These are phyloP conservation scores for Otolemur garnettii DNA, from an alignment of 2,113 vertebrate species.

Conservation along the genomic window DNA sequence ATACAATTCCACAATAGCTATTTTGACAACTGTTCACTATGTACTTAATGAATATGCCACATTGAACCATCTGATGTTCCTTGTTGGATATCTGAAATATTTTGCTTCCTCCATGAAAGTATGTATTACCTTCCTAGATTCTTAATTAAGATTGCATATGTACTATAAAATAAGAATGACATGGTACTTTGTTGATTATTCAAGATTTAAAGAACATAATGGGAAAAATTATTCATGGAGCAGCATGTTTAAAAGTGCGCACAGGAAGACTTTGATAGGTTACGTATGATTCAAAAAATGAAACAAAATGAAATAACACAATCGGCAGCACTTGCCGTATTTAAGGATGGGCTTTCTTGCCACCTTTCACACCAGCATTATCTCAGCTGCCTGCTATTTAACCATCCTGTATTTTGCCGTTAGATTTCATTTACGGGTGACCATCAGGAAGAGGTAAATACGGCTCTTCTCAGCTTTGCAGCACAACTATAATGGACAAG, in stretches of 20 bases:
- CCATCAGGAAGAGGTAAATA: constrained; percentile 37
- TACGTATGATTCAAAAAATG: constrained; percentile 41
- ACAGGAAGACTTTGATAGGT: neutral
- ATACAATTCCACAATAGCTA: constrained; percentile 52
- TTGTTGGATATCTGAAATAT: constrained; percentile 16
- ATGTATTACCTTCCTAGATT: neutral
- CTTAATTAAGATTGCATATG: neutral
- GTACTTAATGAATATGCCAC: constrained; percentile 11
- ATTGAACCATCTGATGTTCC: neutral
- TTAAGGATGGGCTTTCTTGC: neutral
- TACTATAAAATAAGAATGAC: neutral
- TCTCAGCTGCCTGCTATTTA: constrained; percentile 35
- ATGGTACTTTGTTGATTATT: constrained; percentile 13
- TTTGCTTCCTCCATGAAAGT: neutral
- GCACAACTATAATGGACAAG: neutral
- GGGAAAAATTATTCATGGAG: constrained; percentile 28
- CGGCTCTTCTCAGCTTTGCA: constrained; percentile 25
- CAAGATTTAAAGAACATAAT: constrained; percentile 49
- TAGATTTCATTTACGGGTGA: constrained; percentile 48
- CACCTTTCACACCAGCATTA: constrained; percentile 41
- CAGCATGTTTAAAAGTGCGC: constrained; percentile 32
- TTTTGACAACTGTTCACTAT: constrained; percentile 65
- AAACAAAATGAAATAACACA: constrained; percentile 43
- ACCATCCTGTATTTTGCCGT: constrained; percentile 51
- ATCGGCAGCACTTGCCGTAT: neutral